Evolutionary conservation across 2,888 invertebrate genomes (phyloP).

Genomic region (Cephus runcator): DNA sequence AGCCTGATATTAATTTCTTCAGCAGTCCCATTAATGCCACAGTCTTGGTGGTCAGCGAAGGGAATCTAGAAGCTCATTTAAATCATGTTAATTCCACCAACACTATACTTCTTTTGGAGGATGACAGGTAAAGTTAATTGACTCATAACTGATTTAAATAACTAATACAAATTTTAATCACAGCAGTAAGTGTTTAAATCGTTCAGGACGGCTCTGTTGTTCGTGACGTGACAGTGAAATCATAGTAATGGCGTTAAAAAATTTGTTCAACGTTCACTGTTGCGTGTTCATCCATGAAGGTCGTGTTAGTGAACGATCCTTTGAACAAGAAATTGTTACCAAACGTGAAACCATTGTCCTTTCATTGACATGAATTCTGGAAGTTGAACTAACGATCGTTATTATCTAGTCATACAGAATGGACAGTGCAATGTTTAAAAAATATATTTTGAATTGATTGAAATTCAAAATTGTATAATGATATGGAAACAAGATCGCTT

Average conservation of each 20-base stretch:
- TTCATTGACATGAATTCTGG: not conserved
- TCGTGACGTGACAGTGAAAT: not conserved
- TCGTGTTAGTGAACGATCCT: not conserved
- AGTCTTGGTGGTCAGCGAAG: constrained; percentile 52
- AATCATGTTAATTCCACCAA: constrained; percentile 44
- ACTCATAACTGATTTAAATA: not conserved
- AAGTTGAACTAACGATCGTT: not conserved
- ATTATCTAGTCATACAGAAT: no score
- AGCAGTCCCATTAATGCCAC: constrained; percentile 44
- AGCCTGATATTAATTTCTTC: constrained; percentile 46
- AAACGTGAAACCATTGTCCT: not conserved
- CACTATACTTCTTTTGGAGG: constrained; percentile 52
- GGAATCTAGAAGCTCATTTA: constrained; percentile 44
- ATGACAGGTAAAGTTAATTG: constrained; percentile 43
- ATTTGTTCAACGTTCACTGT: not conserved
- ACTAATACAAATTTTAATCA: not conserved
- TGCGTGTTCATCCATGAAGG: not conserved
- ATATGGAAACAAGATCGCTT: no score
- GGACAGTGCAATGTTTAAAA: not conserved
- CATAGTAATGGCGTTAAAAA: not conserved
- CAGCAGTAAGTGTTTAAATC: not conserved
- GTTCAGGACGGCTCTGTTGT: not conserved
- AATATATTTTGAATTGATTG: not conserved
- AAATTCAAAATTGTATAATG: not conserved
- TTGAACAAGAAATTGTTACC: not conserved